phyloP scores from a whole-genome alignment of 1,140 invertebrate species.

The Dermatophagoides farinae region DNA sequence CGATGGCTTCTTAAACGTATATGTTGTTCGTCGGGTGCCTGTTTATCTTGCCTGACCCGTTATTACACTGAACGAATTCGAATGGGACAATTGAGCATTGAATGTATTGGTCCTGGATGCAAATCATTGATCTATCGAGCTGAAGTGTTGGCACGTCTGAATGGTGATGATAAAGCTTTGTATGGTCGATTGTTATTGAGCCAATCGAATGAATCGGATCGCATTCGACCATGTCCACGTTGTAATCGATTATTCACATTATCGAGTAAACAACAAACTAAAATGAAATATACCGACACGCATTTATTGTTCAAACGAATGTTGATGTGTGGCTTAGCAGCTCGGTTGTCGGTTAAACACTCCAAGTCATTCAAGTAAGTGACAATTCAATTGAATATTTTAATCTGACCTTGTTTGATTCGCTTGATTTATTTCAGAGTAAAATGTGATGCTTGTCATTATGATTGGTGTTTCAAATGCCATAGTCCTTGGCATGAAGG shows the following conservation, averaged over 20 bases:
- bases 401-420: neutral
- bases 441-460: slow-evolving; percentile 24
- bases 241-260: slow-evolving; percentile 23
- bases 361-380: neutral
- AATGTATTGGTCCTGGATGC: slow-evolving; percentile 24
- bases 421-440: slow-evolving; percentile 9
- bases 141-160: slow-evolving; percentile 24
- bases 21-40: slow-evolving; percentile 24
- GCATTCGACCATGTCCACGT: slow-evolving; percentile 27
- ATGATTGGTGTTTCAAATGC: slow-evolving; percentile 30
- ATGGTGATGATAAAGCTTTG: slow-evolving; percentile 22
- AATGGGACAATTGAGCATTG: slow-evolving; percentile 23
- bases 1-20: slow-evolving; percentile 18
- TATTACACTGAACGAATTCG: slow-evolving; percentile 24
- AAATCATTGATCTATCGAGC: slow-evolving; percentile 23
- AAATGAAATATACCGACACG: slow-evolving; percentile 15
- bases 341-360: neutral
- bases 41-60: slow-evolving; percentile 23
- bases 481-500: slow-evolving; percentile 28
- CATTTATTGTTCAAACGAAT: slow-evolving; percentile 17
- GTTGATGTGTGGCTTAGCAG: neutral
- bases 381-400: neutral
- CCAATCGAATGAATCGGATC: slow-evolving; percentile 25
- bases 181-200: slow-evolving; percentile 25
- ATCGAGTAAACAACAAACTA: slow-evolving; percentile 4